Percentiles rank a stretch among this genome's conserved stretches.
These are phyloP conservation scores for Pristionchus maxplancki DNA, from an alignment of 2,888 invertebrate genomes.

Conservation along the genomic window DNA sequence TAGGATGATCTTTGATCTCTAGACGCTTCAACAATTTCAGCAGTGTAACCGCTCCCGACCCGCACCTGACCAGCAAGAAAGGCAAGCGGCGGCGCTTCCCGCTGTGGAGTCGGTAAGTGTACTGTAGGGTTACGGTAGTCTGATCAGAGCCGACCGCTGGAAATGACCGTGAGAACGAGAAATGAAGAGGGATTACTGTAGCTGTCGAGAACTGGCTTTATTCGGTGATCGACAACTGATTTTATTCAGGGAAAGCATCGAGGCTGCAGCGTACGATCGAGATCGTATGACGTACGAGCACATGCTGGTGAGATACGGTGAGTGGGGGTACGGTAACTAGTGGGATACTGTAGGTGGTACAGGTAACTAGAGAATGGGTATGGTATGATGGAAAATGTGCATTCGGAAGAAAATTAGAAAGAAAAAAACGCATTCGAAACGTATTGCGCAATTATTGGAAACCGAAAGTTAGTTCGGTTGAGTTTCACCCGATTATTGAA, in stretches of 20 bases:
- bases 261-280: neutral
- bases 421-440: no score
- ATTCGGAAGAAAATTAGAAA: no score
- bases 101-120: neutral
- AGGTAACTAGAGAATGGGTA: no score
- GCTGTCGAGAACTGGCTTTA: neutral
- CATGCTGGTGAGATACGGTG: no score
- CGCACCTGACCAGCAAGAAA: neutral
- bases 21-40: neutral
- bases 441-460: no score
- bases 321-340: no score
- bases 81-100: neutral
- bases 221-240: neutral
- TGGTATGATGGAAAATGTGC: no score
- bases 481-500: no score
- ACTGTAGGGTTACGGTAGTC: neutral
- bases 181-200: neutral
- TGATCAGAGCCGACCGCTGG: neutral
- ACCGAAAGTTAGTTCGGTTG: no score
- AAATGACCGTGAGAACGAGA: neutral
- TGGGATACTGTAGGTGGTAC: neutral
- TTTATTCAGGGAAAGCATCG: neutral
- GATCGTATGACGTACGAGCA: neutral
- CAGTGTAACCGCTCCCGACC: neutral
- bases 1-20: no score